phyloP scores from a whole-genome alignment of 2,113 vertebrate species.

The Dendropsophus ebraccatus region DNA sequence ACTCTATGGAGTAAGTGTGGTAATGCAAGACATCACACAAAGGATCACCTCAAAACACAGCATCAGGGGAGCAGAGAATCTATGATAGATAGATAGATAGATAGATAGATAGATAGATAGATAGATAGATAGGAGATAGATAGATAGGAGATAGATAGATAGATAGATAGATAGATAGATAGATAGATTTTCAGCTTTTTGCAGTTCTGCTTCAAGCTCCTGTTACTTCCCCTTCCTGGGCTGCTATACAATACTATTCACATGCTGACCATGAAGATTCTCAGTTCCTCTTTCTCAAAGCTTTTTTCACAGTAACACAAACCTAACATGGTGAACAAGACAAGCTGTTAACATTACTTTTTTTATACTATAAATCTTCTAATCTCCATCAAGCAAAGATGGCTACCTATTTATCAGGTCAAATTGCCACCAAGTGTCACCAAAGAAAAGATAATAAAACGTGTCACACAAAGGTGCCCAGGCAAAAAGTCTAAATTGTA shows the following conservation, averaged over 20 bases:
- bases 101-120: no score
- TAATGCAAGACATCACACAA: neutral
- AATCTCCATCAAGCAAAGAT: neutral
- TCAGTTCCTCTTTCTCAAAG: slow-evolving; percentile 30
- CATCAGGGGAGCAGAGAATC: neutral
- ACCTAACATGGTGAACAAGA: neutral
- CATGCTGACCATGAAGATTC: neutral
- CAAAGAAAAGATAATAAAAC: neutral
- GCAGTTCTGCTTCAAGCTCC: neutral
- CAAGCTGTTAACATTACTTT: neutral
- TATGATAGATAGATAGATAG: neutral
- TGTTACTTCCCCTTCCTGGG: slow-evolving; percentile 2
- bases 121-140: no score
- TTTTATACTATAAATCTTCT: no score
- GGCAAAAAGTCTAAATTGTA: neutral
- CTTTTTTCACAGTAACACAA: neutral
- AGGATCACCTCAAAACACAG: neutral
- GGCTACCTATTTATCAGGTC: neutral
- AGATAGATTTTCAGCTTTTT: neutral
- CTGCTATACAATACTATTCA: neutral
- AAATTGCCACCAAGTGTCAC: neutral
- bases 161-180: no score
- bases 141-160: no score
- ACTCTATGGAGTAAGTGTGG: neutral
- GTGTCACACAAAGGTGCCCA: neutral